Base-by-base conservation (phyloP, 2,797 vertebrate genomes). In the Bryconaethiops microstoma region DNA sequence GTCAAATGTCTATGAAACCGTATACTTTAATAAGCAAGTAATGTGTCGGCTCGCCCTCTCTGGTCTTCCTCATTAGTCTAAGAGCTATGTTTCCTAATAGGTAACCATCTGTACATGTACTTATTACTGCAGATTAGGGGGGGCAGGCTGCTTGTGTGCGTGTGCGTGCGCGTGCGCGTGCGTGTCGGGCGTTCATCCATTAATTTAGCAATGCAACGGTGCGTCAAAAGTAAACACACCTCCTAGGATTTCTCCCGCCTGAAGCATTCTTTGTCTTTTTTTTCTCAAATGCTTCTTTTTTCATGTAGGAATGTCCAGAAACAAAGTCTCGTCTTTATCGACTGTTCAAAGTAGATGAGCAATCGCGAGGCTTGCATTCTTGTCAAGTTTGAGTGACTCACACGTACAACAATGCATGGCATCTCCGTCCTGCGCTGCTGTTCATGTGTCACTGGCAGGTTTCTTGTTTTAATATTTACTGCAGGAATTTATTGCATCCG, bases 371-470 rank as follows among this genome's bases (percentile, higher is more conserved):
- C 77, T 87, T 88, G 88, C 90, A 91, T 91, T 93, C 88, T 87
- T 87, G 87, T 92, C 90, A 90, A 86, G 87, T 89, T 86, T 90
- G 78, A 88, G 86, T 90, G 88, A 91, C 84, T 86, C 85, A 60
- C 79, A 29, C 87, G 77, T 82, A 83, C 82, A 88, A 85, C 81
- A 80, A 89, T 91, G 89, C 88, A 82, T 89, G 89, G 91, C 91
- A 93, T 93, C 65, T 88, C 87, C 81, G 23, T 57, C 14, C 72
- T 19, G 21, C 2, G 62, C 68, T 60, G 29, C 40, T 42, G 60
- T 57, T 60, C 17, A n/a, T 67, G 40, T 76, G 68, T 79, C 62
- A 78, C 62, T 85, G 74, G 62, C 42, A 75, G 45, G 29, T 19
- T 29, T 55, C 23, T 42, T 55, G 45, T 13, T 62, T 62, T 42